Evolutionary conservation across 1,140 invertebrate species (phyloP), one percentile per base, ranked within the genome.

Genomic region (Pemphigus obesinymphae): DNA sequence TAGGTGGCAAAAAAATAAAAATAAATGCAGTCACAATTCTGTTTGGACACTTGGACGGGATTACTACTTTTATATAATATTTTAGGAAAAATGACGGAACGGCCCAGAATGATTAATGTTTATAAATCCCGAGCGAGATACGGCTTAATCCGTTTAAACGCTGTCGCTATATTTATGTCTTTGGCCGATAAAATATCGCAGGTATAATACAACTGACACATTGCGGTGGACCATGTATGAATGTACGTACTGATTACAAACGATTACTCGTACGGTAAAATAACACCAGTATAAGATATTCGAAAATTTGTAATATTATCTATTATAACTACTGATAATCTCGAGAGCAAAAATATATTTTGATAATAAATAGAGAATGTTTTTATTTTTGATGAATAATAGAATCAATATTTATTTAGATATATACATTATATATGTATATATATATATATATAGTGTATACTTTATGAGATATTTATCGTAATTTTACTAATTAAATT

Each of bases 71-170:
- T n/a, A n/a, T n/a, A n/a, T n/a, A n/a, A n/a, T n/a, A 43, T 43
- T 45, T 70, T 70, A 11, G 40, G 66, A 23, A 29, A 70, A 70
- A 70, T 70, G 23, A 70, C 40, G 66, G 11, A 37, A 37, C 34
- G n/a, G 37, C 37, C 37, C 20, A 15, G n/a, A 50, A 73, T 73
- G 70, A 73, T 73, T 73, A 73, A 73, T 73, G 43, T 73, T 20
- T 26, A 20, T 31, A 72, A n/a, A 48, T 45, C 15, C 43, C 68
- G 3, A 48, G 43, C 68, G 68, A 72, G n/a, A 40, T 8, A 26
- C 68, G 2, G 70, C 29, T 50, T 73, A 73, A 73, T 73, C 70
- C 26, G 45, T 73, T 73, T 73, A 73, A 73, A 45, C 70, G 26
- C 43, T 20, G 70, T 73, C 45, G n/a, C 43, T 73, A 48, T 45